Percentiles rank a stretch among this genome's conserved stretches.
phyloP scores from a whole-genome alignment of 1,140 invertebrate genomes.

The Pemphigus obesinymphae region DNA sequence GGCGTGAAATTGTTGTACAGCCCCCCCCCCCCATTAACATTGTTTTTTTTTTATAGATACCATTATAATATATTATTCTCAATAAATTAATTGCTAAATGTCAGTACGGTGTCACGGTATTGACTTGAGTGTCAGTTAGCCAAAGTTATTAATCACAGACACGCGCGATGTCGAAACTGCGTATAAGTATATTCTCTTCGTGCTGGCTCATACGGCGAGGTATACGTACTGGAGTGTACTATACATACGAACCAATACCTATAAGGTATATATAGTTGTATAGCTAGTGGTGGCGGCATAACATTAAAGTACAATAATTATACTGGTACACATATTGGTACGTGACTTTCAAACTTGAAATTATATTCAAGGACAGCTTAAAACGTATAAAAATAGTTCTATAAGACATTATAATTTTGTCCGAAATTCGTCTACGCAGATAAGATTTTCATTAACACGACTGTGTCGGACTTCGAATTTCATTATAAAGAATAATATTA shows the following conservation, averaged over 20 bases:
- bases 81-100: slow-evolving; percentile 1
- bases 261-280: too few species aligned
- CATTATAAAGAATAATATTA: neutral
- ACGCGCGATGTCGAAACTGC: slow-evolving; percentile 2
- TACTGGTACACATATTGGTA: slow-evolving; percentile 17
- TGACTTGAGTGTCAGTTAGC: neutral
- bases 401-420: neutral
- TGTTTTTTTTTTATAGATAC: neutral
- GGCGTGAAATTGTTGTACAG: neutral
- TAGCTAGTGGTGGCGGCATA: neutral
- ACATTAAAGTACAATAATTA: neutral
- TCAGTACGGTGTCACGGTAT: neutral
- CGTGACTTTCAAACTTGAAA: slow-evolving; percentile 33
- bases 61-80: neutral
- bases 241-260: neutral
- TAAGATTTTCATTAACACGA: neutral
- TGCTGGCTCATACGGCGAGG: too few species aligned
- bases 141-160: slow-evolving; percentile 25
- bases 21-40: neutral
- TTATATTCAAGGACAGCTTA: slow-evolving; percentile 4
- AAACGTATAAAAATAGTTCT: neutral
- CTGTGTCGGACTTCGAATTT: slow-evolving; percentile 2
- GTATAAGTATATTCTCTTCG: neutral
- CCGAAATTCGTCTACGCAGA: neutral
- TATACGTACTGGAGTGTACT: neutral